These are phyloP conservation scores for Isoperla grammatica DNA, from an alignment of 2,888 invertebrate genomes.

Conservation along the genomic window DNA sequence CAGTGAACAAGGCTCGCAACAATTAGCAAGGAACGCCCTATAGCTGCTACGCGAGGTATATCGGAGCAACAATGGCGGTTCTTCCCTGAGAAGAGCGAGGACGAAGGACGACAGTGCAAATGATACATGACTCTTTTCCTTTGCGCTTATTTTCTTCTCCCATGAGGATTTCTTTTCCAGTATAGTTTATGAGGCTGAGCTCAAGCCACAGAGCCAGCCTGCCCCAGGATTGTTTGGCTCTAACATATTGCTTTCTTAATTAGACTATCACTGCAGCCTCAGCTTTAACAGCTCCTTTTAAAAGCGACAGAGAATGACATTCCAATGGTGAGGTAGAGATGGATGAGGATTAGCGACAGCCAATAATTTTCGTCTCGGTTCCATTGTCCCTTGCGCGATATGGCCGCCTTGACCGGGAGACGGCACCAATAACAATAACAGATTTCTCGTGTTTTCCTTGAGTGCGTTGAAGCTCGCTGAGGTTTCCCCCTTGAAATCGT, in stretches of 20 bases:
- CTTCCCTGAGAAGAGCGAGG: no score
- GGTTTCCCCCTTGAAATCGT: slow-evolving; percentile 5
- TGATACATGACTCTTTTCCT: slow-evolving; percentile 19
- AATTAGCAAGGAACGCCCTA: no score
- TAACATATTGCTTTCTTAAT: slow-evolving; percentile 25
- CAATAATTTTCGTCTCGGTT: slow-evolving; percentile 1
- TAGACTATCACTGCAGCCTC: slow-evolving; percentile 15
- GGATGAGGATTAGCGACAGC: not conserved
- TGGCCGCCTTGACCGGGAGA: not conserved
- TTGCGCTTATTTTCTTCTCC: slow-evolving; percentile 13
- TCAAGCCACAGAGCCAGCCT: not conserved
- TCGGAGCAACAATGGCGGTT: slow-evolving; percentile 1
- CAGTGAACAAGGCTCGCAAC: no score
- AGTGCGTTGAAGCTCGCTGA: slow-evolving; percentile 10
- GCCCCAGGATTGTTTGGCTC: slow-evolving; percentile 17
- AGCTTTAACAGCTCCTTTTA: not conserved
- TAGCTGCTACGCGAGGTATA: not conserved
- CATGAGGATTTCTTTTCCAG: slow-evolving; percentile 11
- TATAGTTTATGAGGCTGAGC: slow-evolving; percentile 6
- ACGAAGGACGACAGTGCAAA: slow-evolving; percentile 13
- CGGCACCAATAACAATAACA: slow-evolving; percentile 10
- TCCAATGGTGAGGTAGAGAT: slow-evolving; percentile 2
- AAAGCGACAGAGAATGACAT: slow-evolving; percentile 15
- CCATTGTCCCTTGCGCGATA: not conserved
- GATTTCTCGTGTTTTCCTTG: slow-evolving; percentile 9